A percentile compares a stretch with the other conserved stretches of the same genome.
Conservation (phyloP, 2,797 vertebrate species). For the Chiroxiphia lanceolata region DNA sequence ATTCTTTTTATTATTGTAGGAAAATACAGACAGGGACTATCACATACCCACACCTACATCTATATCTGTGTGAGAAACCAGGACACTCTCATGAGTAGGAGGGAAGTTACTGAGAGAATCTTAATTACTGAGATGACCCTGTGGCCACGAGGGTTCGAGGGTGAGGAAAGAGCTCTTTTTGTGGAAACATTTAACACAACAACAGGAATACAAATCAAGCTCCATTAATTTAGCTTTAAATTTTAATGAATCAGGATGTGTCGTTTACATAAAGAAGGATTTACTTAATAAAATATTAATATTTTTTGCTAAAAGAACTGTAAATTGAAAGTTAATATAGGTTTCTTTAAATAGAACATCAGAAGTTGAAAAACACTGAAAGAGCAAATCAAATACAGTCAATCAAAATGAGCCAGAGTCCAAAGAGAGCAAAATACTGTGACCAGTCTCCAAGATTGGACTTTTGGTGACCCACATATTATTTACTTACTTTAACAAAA, state of each 20-base stretch:
- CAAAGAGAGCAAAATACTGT: neutral
- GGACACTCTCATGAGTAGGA: neutral
- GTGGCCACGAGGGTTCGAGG: neutral
- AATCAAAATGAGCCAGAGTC: neutral
- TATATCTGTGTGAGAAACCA: neutral
- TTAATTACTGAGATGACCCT: neutral
- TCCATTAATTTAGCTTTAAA: slow-evolving; percentile 41
- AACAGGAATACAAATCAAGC: slow-evolving; percentile 27
- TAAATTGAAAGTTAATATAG: neutral
- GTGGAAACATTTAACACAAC: slow-evolving; percentile 19
- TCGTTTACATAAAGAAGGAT: slow-evolving; percentile 36
- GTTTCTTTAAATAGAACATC: neutral
- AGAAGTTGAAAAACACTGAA: neutral
- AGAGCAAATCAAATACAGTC: neutral
- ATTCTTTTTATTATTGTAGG: neutral
- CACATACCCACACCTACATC: neutral
- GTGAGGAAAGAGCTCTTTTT: neutral
- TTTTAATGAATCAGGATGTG: slow-evolving; percentile 36
- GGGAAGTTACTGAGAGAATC: neutral
- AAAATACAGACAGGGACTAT: neutral
- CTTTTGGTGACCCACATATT: neutral
- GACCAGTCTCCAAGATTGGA: neutral
- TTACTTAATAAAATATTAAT: slow-evolving; percentile 52
- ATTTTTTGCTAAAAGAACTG: slow-evolving; percentile 19
- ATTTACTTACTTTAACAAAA: neutral